Conservation (phyloP, 2,888 invertebrate species). For the Meiosimyza platycephala region DNA sequence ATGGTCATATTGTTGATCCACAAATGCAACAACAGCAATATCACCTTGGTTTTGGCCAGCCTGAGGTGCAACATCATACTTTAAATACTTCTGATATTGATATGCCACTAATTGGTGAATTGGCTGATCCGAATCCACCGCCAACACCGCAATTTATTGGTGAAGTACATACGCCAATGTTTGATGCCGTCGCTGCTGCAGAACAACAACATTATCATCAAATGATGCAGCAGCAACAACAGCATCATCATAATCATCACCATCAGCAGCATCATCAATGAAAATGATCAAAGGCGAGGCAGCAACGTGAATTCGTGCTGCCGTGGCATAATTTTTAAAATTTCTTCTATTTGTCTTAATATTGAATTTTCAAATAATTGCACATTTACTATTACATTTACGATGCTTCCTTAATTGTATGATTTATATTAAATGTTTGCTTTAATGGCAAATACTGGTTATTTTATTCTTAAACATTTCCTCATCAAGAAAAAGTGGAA, state of each 20-base stretch:
- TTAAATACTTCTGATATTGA: slow-evolving; percentile 57
- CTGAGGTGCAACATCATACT: slow-evolving; percentile 44
- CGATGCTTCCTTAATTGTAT: too few relatives aligned
- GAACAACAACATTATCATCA: slow-evolving; percentile 62
- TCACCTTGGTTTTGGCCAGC: slow-evolving; percentile 47
- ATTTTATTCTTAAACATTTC: too few relatives aligned
- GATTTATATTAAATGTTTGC: too few relatives aligned
- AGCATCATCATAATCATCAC: slow-evolving; percentile 48
- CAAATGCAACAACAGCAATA: slow-evolving; percentile 48
- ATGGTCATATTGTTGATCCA: slow-evolving; percentile 49
- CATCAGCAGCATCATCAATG: slow-evolving; percentile 50
- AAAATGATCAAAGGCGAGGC: slow-evolving; percentile 51
- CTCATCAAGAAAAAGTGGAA: too few relatives aligned
- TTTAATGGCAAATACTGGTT: too few relatives aligned
- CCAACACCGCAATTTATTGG: slow-evolving; percentile 61
- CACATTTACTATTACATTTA: too few relatives aligned
- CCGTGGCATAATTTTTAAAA: slow-evolving; percentile 58
- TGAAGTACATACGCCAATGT: slow-evolving; percentile 63
- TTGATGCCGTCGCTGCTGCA: slow-evolving; percentile 61
- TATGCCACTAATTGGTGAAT: slow-evolving; percentile 61
- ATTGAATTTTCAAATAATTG: not conserved
- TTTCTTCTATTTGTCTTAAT: not conserved
- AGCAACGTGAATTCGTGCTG: slow-evolving; percentile 53
- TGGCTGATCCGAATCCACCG: slow-evolving; percentile 61
- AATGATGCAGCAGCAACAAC: slow-evolving; percentile 51